Base-by-base conservation (phyloP, 2,113 vertebrate genomes). In the Tachysurus fulvidraco region DNA sequence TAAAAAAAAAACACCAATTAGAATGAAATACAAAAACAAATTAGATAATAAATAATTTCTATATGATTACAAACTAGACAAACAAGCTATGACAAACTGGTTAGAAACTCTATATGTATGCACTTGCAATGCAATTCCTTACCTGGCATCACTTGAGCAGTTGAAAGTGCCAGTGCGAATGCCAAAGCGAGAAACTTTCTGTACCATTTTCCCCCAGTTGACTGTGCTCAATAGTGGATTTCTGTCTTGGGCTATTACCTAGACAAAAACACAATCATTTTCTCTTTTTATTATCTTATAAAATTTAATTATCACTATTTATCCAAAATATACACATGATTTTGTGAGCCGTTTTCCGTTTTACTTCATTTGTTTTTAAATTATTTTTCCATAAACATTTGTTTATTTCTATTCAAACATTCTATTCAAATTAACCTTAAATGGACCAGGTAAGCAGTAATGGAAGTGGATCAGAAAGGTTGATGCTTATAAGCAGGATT, bases 151-250 rank as follows among this genome's bases (percentile, higher is more conserved):
- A 94, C 93, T 96, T 81, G 98, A 99, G 90, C 98, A 99, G 95
- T 99, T 99, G 79, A 99, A 99, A 79, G 96, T 98, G 91, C 98
- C 98, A 25, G 98, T 97, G 84, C 98, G 96, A 91, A 99, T 99
- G 86, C 98, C 98, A 83, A 99, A 99, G 93, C 96, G 96, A 28
- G 98, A 99, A 2, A 99, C 97, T 89, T 99, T 99, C 94, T 97
- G 97, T 65, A 99, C 97, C 97, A 99, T 98, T 92, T 98, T 98
- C 88, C 96, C 95, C 98, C 98, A 99, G 91, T 95, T 97, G 85
- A 96, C 94, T 91, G 95, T 96, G 91, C 96, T 96, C 90, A 99
- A 94, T 87, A 99, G 93, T 11, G 98, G 97, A 83, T 96, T 97
- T 90, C 96, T 95, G 91, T 97, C 95, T 2, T 97, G 97, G 83